Conservation (phyloP, 2,888 invertebrate genomes). For the Diploptera punctata region DNA sequence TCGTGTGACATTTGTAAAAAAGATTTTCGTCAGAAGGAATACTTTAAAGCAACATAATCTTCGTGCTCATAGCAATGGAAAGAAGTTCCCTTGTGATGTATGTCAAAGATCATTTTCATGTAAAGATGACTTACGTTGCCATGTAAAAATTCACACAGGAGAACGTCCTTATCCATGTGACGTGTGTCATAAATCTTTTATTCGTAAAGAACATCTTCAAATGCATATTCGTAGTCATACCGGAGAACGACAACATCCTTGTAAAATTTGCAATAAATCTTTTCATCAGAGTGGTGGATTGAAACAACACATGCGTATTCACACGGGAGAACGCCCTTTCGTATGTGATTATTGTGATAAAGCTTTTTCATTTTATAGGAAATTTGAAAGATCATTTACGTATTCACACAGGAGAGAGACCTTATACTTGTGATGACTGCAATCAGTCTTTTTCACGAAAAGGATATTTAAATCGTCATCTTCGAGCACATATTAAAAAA, state of each 20-base stretch:
- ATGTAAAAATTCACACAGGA: not conserved
- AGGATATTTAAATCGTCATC: too few species aligned
- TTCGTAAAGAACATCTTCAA: not conserved
- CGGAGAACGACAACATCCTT: not conserved
- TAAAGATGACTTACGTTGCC: not conserved
- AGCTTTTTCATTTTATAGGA: too few species aligned
- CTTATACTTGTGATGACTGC: too few species aligned
- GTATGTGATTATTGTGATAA: not conserved
- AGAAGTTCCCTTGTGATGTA: not conserved
- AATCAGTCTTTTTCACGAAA: too few species aligned
- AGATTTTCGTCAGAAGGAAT: not conserved
- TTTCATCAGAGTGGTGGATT: not conserved
- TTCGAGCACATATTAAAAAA: too few species aligned
- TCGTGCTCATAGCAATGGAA: not conserved
- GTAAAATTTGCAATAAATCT: not conserved
- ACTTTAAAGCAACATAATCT: not conserved
- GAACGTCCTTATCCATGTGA: not conserved
- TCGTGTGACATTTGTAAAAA: not conserved
- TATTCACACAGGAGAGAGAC: too few species aligned
- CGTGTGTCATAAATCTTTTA: not conserved
- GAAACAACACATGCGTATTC: not conserved
- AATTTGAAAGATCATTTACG: too few species aligned
- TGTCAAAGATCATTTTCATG: not conserved
- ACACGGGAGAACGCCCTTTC: not conserved
- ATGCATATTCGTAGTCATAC: not conserved